These are phyloP conservation scores for Clupea harengus DNA, from an alignment of 2,113 vertebrate genomes.

Conservation along the genomic window DNA sequence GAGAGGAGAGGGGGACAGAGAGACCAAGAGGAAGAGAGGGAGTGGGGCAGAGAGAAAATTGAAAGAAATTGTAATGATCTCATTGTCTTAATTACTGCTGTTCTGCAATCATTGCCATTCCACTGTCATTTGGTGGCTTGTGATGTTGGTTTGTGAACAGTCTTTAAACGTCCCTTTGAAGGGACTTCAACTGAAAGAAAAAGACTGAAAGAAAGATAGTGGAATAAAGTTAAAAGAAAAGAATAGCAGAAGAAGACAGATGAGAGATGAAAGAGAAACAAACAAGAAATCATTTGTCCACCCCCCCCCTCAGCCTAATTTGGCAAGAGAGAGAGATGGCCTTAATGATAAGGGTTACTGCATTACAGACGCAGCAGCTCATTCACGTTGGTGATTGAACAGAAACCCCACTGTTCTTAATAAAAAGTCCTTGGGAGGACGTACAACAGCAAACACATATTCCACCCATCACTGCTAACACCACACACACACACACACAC, in stretches of 20 bases:
- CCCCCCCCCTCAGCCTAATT: background rate
- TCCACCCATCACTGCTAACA: background rate
- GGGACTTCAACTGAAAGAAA: background rate
- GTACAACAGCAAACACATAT: background rate
- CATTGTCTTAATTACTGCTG: background rate
- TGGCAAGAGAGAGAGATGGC: background rate
- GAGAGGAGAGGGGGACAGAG: background rate
- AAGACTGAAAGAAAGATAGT: background rate
- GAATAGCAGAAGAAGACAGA: background rate
- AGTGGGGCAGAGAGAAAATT: constrained; percentile 30
- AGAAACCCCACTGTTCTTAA: background rate
- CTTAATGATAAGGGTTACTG: background rate
- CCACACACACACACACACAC: background rate
- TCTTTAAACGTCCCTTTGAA: background rate
- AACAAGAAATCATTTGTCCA: background rate
- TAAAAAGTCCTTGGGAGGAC: background rate
- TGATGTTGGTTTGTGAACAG: background rate
- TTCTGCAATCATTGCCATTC: background rate
- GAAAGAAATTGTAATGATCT: background rate
- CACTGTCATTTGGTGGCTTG: background rate
- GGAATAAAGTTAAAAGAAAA: background rate
- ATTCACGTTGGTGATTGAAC: background rate
- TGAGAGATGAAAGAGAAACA: constrained; percentile 2
- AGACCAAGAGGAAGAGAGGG: background rate
- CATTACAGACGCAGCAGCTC: background rate